Percentiles rank a stretch among this genome's conserved stretches.
These are phyloP conservation scores for Clarias laeviceps DNA, from an alignment of 2,797 vertebrate genomes.

Conservation along the genomic window DNA sequence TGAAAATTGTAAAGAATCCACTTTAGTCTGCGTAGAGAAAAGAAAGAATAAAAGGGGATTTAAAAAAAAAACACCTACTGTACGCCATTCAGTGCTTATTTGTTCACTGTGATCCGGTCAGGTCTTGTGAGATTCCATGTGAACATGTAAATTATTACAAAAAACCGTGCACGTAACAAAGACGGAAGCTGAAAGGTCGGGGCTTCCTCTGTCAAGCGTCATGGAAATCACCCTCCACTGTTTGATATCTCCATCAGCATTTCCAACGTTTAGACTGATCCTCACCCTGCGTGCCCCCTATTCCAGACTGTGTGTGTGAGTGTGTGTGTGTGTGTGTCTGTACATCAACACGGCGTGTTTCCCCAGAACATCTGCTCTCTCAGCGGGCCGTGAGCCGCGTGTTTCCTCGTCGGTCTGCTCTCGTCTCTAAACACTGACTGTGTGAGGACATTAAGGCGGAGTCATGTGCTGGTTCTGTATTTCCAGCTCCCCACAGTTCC, in stretches of 20 bases:
- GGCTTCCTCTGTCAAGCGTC: background rate
- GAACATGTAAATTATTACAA: background rate
- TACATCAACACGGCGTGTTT: conserved; percentile 44
- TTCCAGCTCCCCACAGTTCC: conserved; percentile 26
- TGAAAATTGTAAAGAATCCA: too few species aligned
- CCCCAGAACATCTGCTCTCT: conserved; percentile 65
- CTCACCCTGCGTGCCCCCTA: background rate
- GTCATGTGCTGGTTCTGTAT: conserved; percentile 44
- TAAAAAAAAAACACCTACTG: too few species aligned
- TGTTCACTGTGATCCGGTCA: background rate
- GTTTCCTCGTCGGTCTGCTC: conserved; percentile 9
- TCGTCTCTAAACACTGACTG: conserved; percentile 58
- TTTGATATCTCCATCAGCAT: background rate
- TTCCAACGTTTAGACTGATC: background rate
- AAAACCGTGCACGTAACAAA: background rate
- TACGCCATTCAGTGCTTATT: background rate
- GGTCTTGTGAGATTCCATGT: background rate
- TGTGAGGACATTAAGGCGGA: conserved; percentile 64
- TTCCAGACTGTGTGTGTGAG: conserved; percentile 7
- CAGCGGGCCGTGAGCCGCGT: conserved; percentile 23
- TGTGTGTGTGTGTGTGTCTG: conserved; percentile 5
- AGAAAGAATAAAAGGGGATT: too few species aligned
- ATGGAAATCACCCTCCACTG: background rate
- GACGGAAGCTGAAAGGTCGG: background rate
- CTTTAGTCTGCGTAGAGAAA: too few species aligned